Conservation (phyloP, 2,797 vertebrate genomes). For the Vespertilio murinus region DNA sequence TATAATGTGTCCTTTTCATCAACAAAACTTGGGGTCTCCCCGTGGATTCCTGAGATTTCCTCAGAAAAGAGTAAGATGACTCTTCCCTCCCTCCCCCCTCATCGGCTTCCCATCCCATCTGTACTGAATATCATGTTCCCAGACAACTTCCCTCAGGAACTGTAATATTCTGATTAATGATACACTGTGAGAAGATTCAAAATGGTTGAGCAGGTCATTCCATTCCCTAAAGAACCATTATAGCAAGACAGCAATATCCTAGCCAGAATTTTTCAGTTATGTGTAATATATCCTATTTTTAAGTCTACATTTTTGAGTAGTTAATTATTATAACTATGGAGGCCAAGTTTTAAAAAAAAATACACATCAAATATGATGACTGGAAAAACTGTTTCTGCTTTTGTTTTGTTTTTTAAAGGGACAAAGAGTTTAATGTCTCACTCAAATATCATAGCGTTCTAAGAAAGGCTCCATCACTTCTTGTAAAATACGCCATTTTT, state of each 20-base stretch:
- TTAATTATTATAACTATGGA: not conserved
- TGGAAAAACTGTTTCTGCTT: slow-evolving; percentile 2
- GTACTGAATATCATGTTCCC: slow-evolving; percentile 38
- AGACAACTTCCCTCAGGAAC: slow-evolving; percentile 48
- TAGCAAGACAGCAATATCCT: not conserved
- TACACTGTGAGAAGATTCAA: slow-evolving; percentile 45
- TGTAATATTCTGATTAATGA: slow-evolving; percentile 62
- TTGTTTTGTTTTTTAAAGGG: not conserved
- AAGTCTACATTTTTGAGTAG: slow-evolving; percentile 37
- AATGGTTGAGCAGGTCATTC: slow-evolving; percentile 30
- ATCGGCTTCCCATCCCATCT: slow-evolving; percentile 25
- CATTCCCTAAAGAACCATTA: slow-evolving; percentile 32
- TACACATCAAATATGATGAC: not conserved
- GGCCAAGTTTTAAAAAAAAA: not conserved
- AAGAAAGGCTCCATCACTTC: not conserved
- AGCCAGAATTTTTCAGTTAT: slow-evolving; percentile 19
- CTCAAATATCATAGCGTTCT: not conserved
- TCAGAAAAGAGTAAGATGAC: not conserved
- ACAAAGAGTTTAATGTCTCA: not conserved
- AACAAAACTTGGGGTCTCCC: not conserved
- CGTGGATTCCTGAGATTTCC: not conserved
- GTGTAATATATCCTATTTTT: slow-evolving; percentile 18
- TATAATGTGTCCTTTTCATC: not conserved
- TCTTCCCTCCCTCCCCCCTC: not conserved
- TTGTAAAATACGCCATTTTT: not conserved